Percentiles rank a stretch among this genome's conserved stretches.
Conservation (phyloP, 2,888 invertebrate genomes). For the Pachliopta kotzebuea region DNA sequence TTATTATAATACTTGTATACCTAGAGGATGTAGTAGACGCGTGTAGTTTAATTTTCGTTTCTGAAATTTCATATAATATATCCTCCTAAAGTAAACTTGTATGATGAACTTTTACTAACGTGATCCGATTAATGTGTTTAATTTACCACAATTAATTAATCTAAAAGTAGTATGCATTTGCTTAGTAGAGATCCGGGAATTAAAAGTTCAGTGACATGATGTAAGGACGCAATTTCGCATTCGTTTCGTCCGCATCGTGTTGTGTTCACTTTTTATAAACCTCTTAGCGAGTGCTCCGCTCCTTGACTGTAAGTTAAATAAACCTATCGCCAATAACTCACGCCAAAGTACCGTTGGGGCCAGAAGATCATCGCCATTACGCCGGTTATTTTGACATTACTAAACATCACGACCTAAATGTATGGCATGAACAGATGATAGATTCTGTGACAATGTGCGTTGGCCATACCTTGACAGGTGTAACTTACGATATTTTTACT, state of each 20-base stretch:
- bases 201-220: constrained; percentile 41
- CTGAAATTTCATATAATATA: too few species aligned
- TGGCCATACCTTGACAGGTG: constrained; percentile 19
- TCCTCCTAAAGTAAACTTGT: too few species aligned
- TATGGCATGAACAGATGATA: constrained; percentile 32
- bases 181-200: constrained; percentile 39
- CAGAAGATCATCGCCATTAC: constrained; percentile 51
- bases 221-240: constrained; percentile 31
- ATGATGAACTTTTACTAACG: too few species aligned
- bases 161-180: too few species aligned
- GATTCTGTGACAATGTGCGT: constrained; percentile 22
- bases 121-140: too few species aligned
- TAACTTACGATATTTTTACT: constrained; percentile 16
- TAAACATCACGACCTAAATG: constrained; percentile 34
- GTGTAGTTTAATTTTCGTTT: too few species aligned
- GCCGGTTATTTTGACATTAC: constrained; percentile 36
- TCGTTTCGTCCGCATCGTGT: constrained; percentile 27
- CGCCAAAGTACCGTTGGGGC: constrained; percentile 54
- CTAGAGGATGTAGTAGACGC: too few species aligned
- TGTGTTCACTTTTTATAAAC: constrained; percentile 30
- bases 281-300: constrained; percentile 29
- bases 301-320: constrained; percentile 35
- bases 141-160: too few species aligned
- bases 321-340: constrained; percentile 46
- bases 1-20: too few species aligned